These are phyloP conservation scores for Dryomyza anilis DNA, from an alignment of 2,888 invertebrate genomes.

Conservation along the genomic window DNA sequence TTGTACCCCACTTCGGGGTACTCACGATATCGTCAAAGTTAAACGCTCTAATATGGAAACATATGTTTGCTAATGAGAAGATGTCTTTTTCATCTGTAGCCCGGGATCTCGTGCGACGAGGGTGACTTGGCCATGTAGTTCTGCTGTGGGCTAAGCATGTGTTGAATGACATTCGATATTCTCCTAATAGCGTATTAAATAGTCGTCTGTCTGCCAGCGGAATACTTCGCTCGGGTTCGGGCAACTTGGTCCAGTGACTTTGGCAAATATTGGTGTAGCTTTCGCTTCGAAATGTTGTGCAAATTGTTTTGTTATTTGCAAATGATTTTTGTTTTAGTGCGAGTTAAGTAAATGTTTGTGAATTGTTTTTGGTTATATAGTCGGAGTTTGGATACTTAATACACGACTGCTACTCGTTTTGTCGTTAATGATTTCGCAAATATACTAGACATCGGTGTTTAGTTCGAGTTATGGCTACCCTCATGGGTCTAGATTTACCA, in stretches of 20 bases:
- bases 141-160: conserved; percentile 32
- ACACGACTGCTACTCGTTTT: neutral
- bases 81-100: conserved; percentile 42
- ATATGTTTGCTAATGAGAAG: conserved; percentile 61
- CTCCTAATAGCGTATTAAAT: conserved; percentile 57
- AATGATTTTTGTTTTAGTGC: neutral
- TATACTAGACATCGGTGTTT: neutral
- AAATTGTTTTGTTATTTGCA: neutral
- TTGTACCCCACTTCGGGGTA: too few species aligned
- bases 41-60: conserved; percentile 40
- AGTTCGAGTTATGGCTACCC: neutral
- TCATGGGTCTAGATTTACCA: conserved; percentile 3
- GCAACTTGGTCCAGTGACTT: neutral
- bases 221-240: neutral
- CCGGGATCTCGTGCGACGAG: neutral
- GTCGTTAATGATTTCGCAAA: conserved; percentile 11
- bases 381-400: neutral
- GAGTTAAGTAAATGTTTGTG: conserved; percentile 10
- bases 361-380: neutral
- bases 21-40: conserved; percentile 16
- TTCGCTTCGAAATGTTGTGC: neutral
- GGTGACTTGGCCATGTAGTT: neutral
- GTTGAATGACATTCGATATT: conserved; percentile 54
- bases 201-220: conserved; percentile 33
- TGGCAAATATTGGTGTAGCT: neutral